Conservation (phyloP, 2,888 invertebrate species). For the Amphimallon solstitiale region DNA sequence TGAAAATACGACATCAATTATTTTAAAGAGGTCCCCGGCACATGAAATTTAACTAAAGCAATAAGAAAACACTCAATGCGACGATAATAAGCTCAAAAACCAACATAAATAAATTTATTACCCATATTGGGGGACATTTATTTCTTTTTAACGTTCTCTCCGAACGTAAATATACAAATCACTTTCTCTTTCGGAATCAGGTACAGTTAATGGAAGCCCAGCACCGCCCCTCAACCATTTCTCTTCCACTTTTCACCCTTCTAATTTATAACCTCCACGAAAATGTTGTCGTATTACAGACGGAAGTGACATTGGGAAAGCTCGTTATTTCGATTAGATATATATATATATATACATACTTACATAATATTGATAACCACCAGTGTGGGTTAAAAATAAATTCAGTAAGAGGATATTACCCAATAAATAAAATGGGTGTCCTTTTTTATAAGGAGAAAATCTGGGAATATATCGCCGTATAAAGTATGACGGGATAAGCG, state of each 20-base stretch:
- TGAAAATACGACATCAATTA: no score
- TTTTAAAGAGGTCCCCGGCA: no score
- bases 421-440: slow-evolving; percentile 1
- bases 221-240: background rate
- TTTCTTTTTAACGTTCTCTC: slow-evolving; percentile 3
- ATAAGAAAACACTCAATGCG: no score
- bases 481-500: background rate
- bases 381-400: slow-evolving; percentile 5
- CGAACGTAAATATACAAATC: slow-evolving; percentile 12
- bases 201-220: background rate
- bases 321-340: background rate
- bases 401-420: background rate
- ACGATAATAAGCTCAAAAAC: no score
- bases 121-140: background rate
- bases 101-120: background rate
- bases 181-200: slow-evolving; percentile 1
- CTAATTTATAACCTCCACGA: slow-evolving; percentile 16
- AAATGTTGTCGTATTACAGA: slow-evolving; percentile 4
- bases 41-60: no score
- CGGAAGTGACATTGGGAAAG: background rate
- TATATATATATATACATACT: background rate
- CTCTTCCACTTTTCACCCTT: slow-evolving; percentile 10
- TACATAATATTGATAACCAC: background rate
- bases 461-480: slow-evolving; percentile 7
- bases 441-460: background rate